Conservation (phyloP, 2,113 vertebrate species). For the Ochotona princeps region DNA sequence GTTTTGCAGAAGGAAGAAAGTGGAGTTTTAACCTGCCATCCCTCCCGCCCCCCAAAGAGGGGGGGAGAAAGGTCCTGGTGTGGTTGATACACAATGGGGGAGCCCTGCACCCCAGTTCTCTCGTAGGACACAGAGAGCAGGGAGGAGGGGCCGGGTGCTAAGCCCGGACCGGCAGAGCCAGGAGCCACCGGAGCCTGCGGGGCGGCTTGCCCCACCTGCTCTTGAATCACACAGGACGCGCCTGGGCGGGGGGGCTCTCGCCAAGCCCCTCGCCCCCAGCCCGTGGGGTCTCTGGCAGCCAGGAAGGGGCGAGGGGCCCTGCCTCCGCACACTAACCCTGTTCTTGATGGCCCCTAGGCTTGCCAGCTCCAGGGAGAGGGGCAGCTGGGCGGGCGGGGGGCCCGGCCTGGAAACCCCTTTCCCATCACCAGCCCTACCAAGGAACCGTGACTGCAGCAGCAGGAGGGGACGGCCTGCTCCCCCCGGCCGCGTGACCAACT, state of each 20-base stretch:
- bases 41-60: too few species aligned
- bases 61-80: background rate
- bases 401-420: conserved; percentile 72
- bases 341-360: conserved; percentile 78
- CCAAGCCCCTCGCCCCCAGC: conserved; percentile 58
- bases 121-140: background rate
- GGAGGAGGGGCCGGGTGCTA: background rate
- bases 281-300: conserved; percentile 77
- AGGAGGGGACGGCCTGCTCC: conserved; percentile 75
- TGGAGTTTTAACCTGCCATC: background rate
- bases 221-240: background rate
- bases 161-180: background rate
- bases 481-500: conserved; percentile 78
- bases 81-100: conserved; percentile 59
- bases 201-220: background rate
- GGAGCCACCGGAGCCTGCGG: background rate
- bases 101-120: conserved; percentile 32
- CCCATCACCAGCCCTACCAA: conserved; percentile 79
- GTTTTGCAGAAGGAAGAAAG: conserved; percentile 66
- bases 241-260: conserved; percentile 37
- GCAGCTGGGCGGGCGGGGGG: conserved; percentile 74
- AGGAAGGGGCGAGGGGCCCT: conserved; percentile 60
- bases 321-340: conserved; percentile 70
- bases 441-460: conserved; percentile 83
- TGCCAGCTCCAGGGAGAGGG: conserved; percentile 76